phyloP scores from a whole-genome alignment of 1,140 invertebrate genomes.

The Hyles vespertilio region DNA sequence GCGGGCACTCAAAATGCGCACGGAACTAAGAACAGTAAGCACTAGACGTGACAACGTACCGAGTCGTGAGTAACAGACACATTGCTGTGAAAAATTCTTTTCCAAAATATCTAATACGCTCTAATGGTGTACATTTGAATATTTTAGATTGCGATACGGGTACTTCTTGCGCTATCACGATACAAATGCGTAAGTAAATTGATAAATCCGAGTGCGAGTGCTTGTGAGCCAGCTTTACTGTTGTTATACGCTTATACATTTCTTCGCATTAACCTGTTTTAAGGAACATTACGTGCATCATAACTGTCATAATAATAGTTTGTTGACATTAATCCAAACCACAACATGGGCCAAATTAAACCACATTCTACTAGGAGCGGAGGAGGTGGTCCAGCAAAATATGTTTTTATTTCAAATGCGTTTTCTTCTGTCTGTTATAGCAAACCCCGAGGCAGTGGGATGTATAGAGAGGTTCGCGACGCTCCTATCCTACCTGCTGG shows the following conservation, averaged over 20 bases:
- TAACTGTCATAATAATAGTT: conserved; percentile 10
- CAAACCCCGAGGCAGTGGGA: conserved; percentile 76
- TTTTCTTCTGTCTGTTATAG: conserved; percentile 44
- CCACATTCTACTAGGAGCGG: conserved; percentile 3
- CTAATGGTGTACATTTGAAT: conserved; percentile 46
- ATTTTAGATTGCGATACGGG: conserved; percentile 71
- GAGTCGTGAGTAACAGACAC: conserved; percentile 58
- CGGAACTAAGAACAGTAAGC: conserved; percentile 53
- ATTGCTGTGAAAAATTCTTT: conserved; percentile 22
- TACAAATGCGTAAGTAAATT: conserved; percentile 69
- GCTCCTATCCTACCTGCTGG: conserved; percentile 84
- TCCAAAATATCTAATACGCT: conserved; percentile 13
- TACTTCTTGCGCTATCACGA: conserved; percentile 69
- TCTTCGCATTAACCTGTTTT: conserved; percentile 16
- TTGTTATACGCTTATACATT: conserved; percentile 19
- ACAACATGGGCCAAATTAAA: conserved; percentile 7
- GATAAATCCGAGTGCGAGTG: conserved; percentile 19
- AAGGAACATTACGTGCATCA: conserved; percentile 3
- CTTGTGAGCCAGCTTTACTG: conserved; percentile 20
- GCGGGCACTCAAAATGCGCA: conserved; percentile 43
- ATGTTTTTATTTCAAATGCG: conserved; percentile 1
- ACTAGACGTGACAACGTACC: conserved; percentile 63
- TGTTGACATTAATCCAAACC: conserved; percentile 12
- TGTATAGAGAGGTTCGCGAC: conserved; percentile 89
- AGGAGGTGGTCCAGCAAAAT: too few species aligned